Percentiles rank a stretch among this genome's conserved stretches.
Evolutionary conservation across 2,113 vertebrate species (phyloP).

Genomic region (Triplophysa siluroides): DNA sequence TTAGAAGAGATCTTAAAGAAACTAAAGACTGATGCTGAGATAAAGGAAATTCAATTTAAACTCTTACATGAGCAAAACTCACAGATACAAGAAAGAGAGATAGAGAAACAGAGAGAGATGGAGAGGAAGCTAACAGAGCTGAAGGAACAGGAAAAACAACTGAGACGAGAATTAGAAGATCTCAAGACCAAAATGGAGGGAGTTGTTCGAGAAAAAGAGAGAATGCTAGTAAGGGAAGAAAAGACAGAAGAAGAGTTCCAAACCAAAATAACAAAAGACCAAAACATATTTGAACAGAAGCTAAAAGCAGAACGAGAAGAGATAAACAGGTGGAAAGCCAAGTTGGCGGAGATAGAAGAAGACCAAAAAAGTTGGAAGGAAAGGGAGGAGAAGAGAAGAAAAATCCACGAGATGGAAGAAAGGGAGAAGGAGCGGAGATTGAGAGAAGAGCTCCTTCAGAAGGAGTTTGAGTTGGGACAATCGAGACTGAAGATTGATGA

Average conservation of each 20-base stretch:
- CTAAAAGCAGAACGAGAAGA: constrained; percentile 28
- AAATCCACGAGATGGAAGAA: constrained; percentile 4
- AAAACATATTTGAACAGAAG: constrained; percentile 14
- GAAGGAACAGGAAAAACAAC: constrained; percentile 19
- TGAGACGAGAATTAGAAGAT: constrained; percentile 33
- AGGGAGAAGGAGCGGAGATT: constrained; percentile 33
- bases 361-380: constrained; percentile 1
- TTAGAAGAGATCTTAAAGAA: constrained; percentile 25
- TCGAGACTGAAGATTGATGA: constrained; percentile 49
- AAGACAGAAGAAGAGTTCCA: constrained; percentile 9
- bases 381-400: constrained; percentile 7
- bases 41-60: neutral
- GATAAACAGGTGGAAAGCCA: constrained; percentile 25
- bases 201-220: constrained; percentile 51
- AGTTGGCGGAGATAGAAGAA: neutral
- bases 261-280: neutral
- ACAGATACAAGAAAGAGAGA: constrained; percentile 26
- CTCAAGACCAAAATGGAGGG: constrained; percentile 57
- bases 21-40: constrained; percentile 22
- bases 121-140: constrained; percentile 27
- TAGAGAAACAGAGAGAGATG: constrained; percentile 7
- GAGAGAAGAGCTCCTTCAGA: constrained; percentile 32
- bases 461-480: constrained; percentile 29
- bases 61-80: constrained; percentile 32
- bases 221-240: neutral